Conservation (phyloP, 2,888 invertebrate genomes). For the Lypha dubia region DNA sequence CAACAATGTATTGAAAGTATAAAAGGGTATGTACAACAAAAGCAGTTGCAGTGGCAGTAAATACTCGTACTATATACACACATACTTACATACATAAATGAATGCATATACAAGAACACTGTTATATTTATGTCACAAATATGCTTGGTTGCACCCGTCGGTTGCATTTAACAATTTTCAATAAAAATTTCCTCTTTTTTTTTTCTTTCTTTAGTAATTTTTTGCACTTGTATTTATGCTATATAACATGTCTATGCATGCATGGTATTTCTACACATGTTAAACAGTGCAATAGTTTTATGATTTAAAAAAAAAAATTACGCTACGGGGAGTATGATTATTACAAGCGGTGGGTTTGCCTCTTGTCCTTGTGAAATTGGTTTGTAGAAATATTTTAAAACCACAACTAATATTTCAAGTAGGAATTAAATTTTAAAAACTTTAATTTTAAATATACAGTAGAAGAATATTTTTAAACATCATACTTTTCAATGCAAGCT, state of each 20-base stretch:
- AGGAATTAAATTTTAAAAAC: too few relatives aligned
- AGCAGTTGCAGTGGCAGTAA: conserved; percentile 30
- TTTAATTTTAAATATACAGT: too few relatives aligned
- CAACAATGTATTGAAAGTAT: conserved; percentile 38
- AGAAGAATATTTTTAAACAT: too few relatives aligned
- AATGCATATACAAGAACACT: conserved; percentile 13
- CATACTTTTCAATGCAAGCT: too few relatives aligned
- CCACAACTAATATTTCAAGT: too few relatives aligned
- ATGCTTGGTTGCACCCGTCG: conserved; percentile 70
- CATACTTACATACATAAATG: too few relatives aligned
- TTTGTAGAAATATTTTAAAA: too few relatives aligned
- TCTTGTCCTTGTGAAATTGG: too few relatives aligned
- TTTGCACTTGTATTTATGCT: conserved; percentile 34
- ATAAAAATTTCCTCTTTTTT: conserved; percentile 61
- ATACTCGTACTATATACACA: too few relatives aligned
- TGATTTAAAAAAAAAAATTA: not conserved
- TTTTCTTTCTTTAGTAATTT: not conserved
- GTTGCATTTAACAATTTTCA: conserved; percentile 70
- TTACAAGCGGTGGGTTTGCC: not conserved
- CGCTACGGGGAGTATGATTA: not conserved
- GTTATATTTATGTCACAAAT: conserved; percentile 71
- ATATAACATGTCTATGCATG: conserved; percentile 59
- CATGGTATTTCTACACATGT: conserved; percentile 58
- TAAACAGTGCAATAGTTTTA: conserved; percentile 35
- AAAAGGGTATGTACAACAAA: not conserved